Base-by-base conservation (phyloP, 2,797 vertebrate genomes). In the Tokudaia tokunoshimensis region DNA sequence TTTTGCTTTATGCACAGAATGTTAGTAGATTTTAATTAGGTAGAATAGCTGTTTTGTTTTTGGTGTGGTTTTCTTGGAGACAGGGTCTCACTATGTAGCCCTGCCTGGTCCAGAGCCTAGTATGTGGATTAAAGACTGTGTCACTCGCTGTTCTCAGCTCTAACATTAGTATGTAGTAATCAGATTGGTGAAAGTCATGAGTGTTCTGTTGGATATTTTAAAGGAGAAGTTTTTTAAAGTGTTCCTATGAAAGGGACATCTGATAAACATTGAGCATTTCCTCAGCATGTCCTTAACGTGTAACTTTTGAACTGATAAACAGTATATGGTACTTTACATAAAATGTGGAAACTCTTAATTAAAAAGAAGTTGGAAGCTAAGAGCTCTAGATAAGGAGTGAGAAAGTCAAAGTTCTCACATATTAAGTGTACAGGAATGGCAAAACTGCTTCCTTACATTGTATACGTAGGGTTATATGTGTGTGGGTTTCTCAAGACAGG, bases 151-250 rank as follows among this genome's bases (percentile, higher is more conserved):
- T 55, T 22, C 84, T 55, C 8, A 1, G 14, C 34, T 55, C 50
- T 72, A 72, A 72, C 34, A 22, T 72, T 86, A 70, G 19, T 41
- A 6, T 84, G 8, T 88, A 29, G 5, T 93, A 87, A 70, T 87
- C 26, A 94, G 44, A 76, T 82, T 96, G 50, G 41, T 95, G 75
- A 95, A 96, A 93, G 22, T 89, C 11, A 50, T 20, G 8, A 88
- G 2, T 6, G 34, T 94, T 95, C 6, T 96, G n/a, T 24, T 92
- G 12, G 52, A 93, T 93, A 55, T 91, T 72, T 81, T 59, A 61
- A 52, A 31, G 74, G 17, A 61, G 93, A 79, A 47, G 24, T 65
- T 95, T 96, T 94, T 89, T 83, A 6, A 70, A 75, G 37, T 79
- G 31, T 44, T 75, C 93, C 5, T 88, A 14, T 34, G 50, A 93